Percentiles rank a stretch among this genome's conserved stretches.
These are phyloP conservation scores for Vicugna pacos DNA, from an alignment of 2,113 vertebrate species.

Conservation along the genomic window DNA sequence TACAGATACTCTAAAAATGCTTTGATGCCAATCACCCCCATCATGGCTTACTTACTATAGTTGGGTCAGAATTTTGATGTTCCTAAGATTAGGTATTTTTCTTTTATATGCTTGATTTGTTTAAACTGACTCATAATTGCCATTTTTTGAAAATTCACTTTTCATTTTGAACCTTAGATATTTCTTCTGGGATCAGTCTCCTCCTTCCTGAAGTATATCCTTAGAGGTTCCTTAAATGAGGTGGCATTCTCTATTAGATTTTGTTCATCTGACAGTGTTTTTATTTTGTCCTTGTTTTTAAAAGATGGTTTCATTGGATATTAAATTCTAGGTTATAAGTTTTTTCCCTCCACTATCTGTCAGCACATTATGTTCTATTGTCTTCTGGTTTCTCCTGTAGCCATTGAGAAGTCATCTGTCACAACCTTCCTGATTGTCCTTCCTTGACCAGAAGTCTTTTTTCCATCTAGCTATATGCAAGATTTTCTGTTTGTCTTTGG, in stretches of 20 bases:
- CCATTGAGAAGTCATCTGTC: background rate
- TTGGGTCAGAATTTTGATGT: constrained; percentile 26
- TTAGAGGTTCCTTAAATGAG: background rate
- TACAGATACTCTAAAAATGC: background rate
- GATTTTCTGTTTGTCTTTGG: constrained; percentile 1
- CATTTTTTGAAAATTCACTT: background rate
- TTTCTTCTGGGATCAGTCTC: constrained; percentile 4
- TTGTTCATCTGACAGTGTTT: background rate
- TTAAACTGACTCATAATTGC: background rate
- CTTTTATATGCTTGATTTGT: background rate
- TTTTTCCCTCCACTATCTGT: background rate
- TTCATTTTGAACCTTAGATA: background rate
- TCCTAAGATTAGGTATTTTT: background rate
- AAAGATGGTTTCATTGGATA: background rate
- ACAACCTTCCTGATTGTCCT: background rate
- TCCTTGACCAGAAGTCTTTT: background rate
- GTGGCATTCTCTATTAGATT: background rate
- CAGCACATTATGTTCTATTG: background rate
- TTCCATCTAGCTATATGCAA: background rate
- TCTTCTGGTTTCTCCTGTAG: background rate
- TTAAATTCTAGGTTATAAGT: background rate
- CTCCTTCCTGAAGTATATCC: background rate
- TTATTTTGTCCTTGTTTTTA: constrained; percentile 20
- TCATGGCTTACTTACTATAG: background rate
- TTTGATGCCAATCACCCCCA: background rate